Evolutionary conservation across 35 echinoderm and acorn worm species (phyloP).

Genomic region (Antedon bifida): DNA sequence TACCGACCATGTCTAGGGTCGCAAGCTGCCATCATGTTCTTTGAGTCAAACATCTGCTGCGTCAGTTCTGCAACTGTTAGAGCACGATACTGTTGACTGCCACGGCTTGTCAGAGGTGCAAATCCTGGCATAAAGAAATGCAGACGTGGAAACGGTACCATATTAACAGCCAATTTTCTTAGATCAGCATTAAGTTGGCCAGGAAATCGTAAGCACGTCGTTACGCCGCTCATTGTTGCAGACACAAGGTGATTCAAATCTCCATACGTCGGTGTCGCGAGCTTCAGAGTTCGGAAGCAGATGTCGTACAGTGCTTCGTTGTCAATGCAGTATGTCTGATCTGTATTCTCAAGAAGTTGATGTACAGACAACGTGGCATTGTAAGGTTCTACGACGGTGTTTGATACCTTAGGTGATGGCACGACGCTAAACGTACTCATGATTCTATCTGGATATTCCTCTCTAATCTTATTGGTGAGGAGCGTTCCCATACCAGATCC

Average conservation of each 20-base stretch:
- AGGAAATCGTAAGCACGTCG: background rate
- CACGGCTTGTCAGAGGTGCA: conserved; percentile 78
- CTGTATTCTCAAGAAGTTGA: background rate
- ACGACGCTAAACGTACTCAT: no score
- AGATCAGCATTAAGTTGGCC: conserved; percentile 14
- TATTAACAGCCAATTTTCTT: background rate
- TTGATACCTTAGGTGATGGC: no score
- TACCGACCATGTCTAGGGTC: background rate
- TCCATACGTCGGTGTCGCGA: no score
- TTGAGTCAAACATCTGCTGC: conserved; percentile 9
- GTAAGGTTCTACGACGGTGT: no score
- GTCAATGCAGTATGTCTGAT: background rate
- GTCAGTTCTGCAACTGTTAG: conserved; percentile 72
- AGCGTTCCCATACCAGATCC: no score
- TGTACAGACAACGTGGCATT: background rate
- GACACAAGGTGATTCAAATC: no score
- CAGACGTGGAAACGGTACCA: no score
- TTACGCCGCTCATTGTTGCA: no score
- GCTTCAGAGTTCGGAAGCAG: background rate
- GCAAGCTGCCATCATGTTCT: conserved; percentile 8
- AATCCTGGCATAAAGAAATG: conserved; percentile 91
- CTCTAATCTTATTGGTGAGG: background rate
- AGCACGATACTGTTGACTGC: no score
- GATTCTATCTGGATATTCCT: no score
- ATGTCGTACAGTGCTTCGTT: no score